These are phyloP conservation scores for Notechis scutatus DNA, from an alignment of 2,113 vertebrate genomes.

Conservation along the genomic window DNA sequence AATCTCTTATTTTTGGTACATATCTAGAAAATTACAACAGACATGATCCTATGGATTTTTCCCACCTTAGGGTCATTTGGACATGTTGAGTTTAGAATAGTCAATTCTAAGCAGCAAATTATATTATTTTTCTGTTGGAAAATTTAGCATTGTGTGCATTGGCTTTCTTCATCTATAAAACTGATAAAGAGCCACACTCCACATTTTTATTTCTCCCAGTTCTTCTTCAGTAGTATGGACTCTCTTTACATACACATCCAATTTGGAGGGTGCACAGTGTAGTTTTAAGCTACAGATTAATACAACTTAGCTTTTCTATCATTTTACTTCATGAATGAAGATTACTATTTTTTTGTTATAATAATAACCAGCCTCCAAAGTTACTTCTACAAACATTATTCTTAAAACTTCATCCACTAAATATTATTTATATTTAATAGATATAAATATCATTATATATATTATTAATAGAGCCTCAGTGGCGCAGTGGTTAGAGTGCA, in stretches of 20 bases:
- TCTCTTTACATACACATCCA: background rate
- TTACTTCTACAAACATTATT: background rate
- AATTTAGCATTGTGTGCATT: background rate
- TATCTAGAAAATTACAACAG: background rate
- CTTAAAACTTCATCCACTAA: background rate
- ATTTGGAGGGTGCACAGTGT: background rate
- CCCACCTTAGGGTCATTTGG: background rate
- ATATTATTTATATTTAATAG: background rate
- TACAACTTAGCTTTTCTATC: background rate
- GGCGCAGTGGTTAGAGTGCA: too few species aligned
- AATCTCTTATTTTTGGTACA: background rate
- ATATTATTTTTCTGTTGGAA: background rate
- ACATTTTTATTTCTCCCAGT: background rate
- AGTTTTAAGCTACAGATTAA: background rate
- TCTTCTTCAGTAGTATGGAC: background rate
- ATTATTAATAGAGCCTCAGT: too few species aligned
- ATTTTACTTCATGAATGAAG: background rate
- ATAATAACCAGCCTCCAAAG: background rate
- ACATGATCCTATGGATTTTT: background rate
- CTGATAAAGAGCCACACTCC: background rate
- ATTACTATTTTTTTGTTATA: background rate
- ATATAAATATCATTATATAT: too few species aligned
- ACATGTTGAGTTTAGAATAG: background rate
- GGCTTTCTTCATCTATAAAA: background rate
- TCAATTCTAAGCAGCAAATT: background rate